Evolutionary conservation across 2,797 vertebrate species (phyloP), one percentile per base, ranked within the genome.

Genomic region (Alosa sapidissima): DNA sequence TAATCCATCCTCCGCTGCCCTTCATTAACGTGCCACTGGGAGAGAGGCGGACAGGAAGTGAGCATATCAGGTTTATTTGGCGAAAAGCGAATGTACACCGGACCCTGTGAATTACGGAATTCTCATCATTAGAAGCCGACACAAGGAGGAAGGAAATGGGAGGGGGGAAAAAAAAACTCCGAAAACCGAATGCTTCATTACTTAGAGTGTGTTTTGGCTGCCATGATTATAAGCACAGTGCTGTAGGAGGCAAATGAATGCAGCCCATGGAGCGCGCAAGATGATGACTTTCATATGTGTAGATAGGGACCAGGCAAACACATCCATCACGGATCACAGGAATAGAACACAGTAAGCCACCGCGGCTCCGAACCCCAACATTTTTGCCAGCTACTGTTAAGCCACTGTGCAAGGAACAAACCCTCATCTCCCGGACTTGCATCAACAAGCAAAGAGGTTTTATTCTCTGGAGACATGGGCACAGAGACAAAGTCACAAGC

Each of bases 361-460:
- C 55, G 19, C 55, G 19, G 36, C 68, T 41, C 33, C 13, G 10
- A 75, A 75, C 33, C 68, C 68, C 13, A 5, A 16, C 68, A 75
- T 58, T 58, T 75, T 36, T 19, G 41, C 1, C 68, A 41, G 68
- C 68, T 41, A 75, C 33, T 41, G 68, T 45, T 75, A 75, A 75
- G 68, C 33, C 68, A 75, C 33, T 41, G 33, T 16, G 33, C 10
- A 36, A 41, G 33, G 3, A 75, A 16, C 9, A 28, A 75, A 75
- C 68, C 68, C 68, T 75, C 68, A 75, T 75, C 68, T 75, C 33
- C 68, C 68, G 13, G 68, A 72, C 65, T 14, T 75, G 68, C 68
- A 75, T 75, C 68, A 75, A 75, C 68, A 75, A 75, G 68, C 68
- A 75, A 75, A 75, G 68, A 75, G 68, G 33, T 75, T 75, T 75